Conservation (phyloP, 2,113 vertebrate genomes). For the Meles meles region DNA sequence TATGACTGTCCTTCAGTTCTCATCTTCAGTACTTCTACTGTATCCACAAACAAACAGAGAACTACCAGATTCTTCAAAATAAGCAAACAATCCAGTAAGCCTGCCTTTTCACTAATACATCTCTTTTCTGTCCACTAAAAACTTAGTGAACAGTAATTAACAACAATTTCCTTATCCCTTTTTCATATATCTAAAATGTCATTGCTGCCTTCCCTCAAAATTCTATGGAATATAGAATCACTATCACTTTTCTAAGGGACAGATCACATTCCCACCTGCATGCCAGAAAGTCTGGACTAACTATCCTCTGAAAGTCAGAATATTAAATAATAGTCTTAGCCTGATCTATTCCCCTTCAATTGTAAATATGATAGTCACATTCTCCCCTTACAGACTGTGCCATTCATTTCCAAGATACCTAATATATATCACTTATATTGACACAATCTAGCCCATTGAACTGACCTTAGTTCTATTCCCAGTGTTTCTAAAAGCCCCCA, state of each 20-base stretch:
- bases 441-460: neutral
- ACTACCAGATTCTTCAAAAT: neutral
- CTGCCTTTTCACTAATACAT: neutral
- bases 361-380: neutral
- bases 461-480: neutral
- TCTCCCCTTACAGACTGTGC: neutral
- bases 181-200: neutral
- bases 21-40: neutral
- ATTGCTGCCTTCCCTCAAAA: neutral
- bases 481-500: neutral
- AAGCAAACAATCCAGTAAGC: neutral
- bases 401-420: neutral
- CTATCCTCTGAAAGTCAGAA: neutral
- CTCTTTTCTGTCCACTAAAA: neutral
- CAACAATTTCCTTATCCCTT: neutral
- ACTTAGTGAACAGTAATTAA: neutral
- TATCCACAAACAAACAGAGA: neutral
- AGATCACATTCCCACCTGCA: neutral
- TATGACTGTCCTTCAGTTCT: neutral
- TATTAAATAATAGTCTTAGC: neutral
- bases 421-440: neutral
- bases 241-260: neutral
- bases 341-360: neutral
- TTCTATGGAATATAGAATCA: neutral
- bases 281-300: neutral